Evolutionary conservation across 2,797 vertebrate genomes (phyloP), one percentile per base, ranked within the genome.

Genomic region (Clarias platycephalus): DNA sequence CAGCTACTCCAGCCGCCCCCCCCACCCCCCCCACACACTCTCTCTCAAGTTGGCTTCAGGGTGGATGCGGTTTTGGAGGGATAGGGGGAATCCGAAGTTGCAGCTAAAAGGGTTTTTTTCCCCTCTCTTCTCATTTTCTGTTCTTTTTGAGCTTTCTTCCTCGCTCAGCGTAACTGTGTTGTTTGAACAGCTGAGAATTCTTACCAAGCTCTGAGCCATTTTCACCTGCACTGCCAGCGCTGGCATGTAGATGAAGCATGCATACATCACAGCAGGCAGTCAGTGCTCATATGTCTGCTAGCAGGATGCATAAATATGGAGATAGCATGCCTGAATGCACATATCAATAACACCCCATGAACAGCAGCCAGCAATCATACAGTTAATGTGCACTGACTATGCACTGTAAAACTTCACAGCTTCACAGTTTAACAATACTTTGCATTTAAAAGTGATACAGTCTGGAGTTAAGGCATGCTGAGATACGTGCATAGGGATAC

Each of bases 111-210:
- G 66, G 20, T 67, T 83, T 87, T 86, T 86, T 92, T 91, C 31
- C 88, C 88, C 83, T 70, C 87, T 89, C 89, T 92, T 91, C 90
- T 88, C 86, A 91, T 91, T 93, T 80, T 80, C 78, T 92, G 91
- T 84, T 91, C 93, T 94, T 93, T 93, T 92, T 91, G 90, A 88
- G 91, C 92, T 91, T 90, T 91, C 94, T 91, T 92, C 93, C 91
- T 91, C 91, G 92, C 84, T 92, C 92, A 89, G 93, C 91, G 91
- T 92, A 93, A 93, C 91, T 87, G 86, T 91, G 91, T 92, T 95
- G 94, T 95, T 95, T 95, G 92, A 95, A 95, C 94, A 95, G 95
- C 95, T 95, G 95, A 95, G 93, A 95, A 93, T 93, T 93, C 95
- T 95, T 94, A 94, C 91, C 90, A 91, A 92, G 92, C 94, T 92